These are phyloP conservation scores for Tenebrio molitor DNA, from an alignment of 1,140 invertebrate genomes.

Conservation along the genomic window DNA sequence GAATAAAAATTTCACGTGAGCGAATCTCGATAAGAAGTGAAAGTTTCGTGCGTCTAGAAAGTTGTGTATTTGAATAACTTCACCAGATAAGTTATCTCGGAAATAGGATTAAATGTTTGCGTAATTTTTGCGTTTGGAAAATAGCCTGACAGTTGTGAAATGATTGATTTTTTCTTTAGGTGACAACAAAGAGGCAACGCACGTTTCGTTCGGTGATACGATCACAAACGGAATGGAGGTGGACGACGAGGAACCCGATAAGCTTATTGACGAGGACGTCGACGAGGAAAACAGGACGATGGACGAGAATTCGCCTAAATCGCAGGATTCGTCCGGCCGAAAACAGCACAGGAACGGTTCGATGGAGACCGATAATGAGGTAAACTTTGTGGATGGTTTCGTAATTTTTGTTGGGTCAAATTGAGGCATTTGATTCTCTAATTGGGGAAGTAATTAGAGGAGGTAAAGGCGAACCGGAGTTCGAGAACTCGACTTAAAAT, in stretches of 20 bases:
- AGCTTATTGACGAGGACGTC: slow-evolving; percentile 5
- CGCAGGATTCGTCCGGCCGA: background rate
- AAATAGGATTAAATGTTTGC: too few relatives aligned
- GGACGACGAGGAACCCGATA: background rate
- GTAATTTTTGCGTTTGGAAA: too few relatives aligned
- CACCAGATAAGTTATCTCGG: too few relatives aligned
- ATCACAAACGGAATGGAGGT: slow-evolving; percentile 35
- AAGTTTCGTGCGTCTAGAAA: too few relatives aligned
- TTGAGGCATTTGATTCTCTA: background rate
- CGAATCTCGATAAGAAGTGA: too few relatives aligned
- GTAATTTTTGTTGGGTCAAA: background rate
- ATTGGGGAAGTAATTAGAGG: background rate
- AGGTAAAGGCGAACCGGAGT: background rate
- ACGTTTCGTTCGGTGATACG: background rate
- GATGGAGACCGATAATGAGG: slow-evolving; percentile 49
- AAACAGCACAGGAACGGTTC: background rate
- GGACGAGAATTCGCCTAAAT: slow-evolving; percentile 29
- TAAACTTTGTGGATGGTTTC: background rate
- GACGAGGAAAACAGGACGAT: slow-evolving; percentile 24
- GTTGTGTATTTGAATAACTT: too few relatives aligned
- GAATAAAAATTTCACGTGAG: too few relatives aligned
- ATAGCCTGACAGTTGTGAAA: too few relatives aligned
- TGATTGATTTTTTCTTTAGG: too few relatives aligned
- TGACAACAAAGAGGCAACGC: slow-evolving; percentile 28
- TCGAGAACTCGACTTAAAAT: background rate